phyloP scores from a whole-genome alignment of 2,113 vertebrate genomes.

The Delphinapterus leucas region DNA sequence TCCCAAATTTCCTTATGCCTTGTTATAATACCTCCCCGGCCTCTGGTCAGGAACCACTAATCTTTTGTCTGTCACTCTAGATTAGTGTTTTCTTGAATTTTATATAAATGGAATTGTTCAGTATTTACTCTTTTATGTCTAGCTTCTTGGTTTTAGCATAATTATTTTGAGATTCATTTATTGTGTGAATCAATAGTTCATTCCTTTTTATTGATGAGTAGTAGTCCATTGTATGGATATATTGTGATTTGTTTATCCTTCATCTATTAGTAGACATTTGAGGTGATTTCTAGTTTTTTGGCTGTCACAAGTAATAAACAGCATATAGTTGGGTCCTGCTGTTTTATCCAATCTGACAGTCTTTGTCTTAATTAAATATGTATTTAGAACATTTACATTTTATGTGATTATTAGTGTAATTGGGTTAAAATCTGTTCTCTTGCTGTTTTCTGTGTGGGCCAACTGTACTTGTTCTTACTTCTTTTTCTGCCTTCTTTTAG shows the following conservation, averaged over 20 bases:
- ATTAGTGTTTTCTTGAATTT: slow-evolving; percentile 27
- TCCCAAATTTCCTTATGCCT: background rate
- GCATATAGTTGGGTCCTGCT: background rate
- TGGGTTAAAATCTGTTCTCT: background rate
- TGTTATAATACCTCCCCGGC: background rate
- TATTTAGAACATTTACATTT: background rate
- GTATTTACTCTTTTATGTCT: background rate
- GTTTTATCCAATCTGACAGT: background rate
- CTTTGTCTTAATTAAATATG: background rate
- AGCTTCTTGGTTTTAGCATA: background rate
- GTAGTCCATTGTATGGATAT: background rate
- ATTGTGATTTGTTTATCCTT: background rate
- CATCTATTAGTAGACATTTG: background rate
- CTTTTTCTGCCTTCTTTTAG: background rate
- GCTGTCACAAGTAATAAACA: background rate
- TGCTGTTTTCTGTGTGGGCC: background rate
- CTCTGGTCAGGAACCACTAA: background rate
- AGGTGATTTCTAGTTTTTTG: background rate
- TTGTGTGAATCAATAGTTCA: background rate
- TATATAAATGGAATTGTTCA: background rate
- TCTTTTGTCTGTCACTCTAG: background rate
- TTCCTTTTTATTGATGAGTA: background rate
- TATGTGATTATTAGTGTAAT: background rate
- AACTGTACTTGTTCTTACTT: background rate
- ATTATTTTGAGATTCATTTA: background rate